Base-by-base conservation (phyloP, 2,797 vertebrate species). In the Lepus oiostolus region DNA sequence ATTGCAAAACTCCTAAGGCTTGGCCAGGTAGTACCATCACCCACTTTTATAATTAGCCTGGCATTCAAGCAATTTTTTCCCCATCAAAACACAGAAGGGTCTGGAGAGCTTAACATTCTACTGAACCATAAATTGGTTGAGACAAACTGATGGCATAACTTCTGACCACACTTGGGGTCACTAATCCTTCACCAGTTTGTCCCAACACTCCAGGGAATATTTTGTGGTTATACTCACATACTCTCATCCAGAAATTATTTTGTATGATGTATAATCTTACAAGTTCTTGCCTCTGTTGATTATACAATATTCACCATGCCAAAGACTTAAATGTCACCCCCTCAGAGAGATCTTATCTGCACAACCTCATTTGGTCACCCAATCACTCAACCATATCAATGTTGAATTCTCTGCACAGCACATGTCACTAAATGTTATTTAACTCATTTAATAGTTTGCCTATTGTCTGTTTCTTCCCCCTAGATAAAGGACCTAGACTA, bases 251-350 rank as follows among this genome's bases (percentile, higher is more conserved):
- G 63, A 54, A 96, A 84, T 52, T 75, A 88, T 7, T 38, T 63
- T 62, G 28, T 7, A 30, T 77, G 70, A 74, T 12, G 0, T 58
- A 68, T 8, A 70, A 30, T 85, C 54, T 85, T 71, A 82, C 62
- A 72, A 72, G 47, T 11, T 75, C n/a, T 87, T 93, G 72, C 70
- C 54, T 89, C 54, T 68, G 60, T 75, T n/a, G 38, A 68, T 89
- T 58, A 67, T 35, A 79, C 2, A 88, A 47, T 30, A 58, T 8
- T 1, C 52, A 75, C 90, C 68, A 75, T 84, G 16, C 35, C 91
- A 79, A 87, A 77, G 0, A 24, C 47, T 88, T 82, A 90, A 95
- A 90, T 42, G 58, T 88, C 30, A 71, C 32, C 17, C 96, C 90
- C 87, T 76, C 68, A 77, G 68, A 83, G 21, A n/a, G 30, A 67